Conservation (phyloP, 92 coral and sea anemone species). For the Parazoanthus darwini region DNA sequence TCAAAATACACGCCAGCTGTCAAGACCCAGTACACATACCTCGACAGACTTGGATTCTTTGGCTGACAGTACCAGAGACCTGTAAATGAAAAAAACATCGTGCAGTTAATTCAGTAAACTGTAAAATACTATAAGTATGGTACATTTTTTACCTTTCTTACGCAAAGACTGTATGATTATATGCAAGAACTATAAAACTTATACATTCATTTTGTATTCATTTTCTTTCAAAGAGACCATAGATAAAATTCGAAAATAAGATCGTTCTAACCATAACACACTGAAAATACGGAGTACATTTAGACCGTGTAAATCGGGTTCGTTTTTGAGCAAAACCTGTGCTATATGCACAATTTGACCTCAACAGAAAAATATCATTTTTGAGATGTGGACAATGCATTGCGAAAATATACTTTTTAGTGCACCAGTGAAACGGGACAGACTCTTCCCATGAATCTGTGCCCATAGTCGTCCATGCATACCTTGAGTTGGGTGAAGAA, state of each 20-base stretch:
- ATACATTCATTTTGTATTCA: no score
- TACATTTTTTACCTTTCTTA: background rate
- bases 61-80: conserved; percentile 34
- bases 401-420: no score
- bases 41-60: conserved; percentile 11
- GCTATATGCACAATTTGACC: no score
- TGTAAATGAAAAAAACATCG: background rate
- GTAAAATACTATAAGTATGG: background rate
- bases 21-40: background rate
- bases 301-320: no score
- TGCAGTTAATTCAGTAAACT: background rate
- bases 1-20: background rate
- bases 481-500: conserved; percentile 50
- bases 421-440: background rate
- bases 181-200: no score
- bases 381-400: background rate
- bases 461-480: background rate
- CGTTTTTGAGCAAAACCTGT: no score
- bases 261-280: no score
- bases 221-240: no score
- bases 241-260: no score
- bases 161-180: no score
- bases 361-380: background rate
- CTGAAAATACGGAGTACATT: no score
- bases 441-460: background rate